Evolutionary conservation across 2,797 vertebrate genomes (phyloP), one percentile per base, ranked within the genome.

Genomic region (Anguilla megastoma): DNA sequence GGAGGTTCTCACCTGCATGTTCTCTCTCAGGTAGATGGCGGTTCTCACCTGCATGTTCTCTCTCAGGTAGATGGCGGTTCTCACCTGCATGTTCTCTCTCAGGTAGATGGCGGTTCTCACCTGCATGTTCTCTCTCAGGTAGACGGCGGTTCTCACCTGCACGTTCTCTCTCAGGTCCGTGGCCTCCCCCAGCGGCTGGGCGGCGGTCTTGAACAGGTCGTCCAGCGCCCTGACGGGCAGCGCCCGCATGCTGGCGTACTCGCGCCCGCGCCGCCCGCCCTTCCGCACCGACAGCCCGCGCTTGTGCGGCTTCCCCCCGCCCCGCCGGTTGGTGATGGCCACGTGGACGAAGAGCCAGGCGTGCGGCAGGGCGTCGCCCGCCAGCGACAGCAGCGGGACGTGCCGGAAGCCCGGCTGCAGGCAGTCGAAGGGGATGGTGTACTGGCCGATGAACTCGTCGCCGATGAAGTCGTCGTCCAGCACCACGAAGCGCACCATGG

Each of bases 391-490:
- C 84, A 99, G 95, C 0, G 97, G 97, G 27, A 99, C 95, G 0
- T 99, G 97, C 86, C 98, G 94, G 93, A 98, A 99, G 48, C 98
- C 98, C 0, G 98, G 97, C 66, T 98, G 98, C 88, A 99, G 94
- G 94, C 98, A 99, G 91, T 99, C 98, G 90, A 99, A 96, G 66
- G 98, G 97, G 91, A 99, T 98, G 18, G 98, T 97, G 91, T 99
- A 98, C 93, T 96, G 95, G 92, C 98, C 98, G 0, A 99, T 99
- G 90, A 99, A 99, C 74, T 99, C 98, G 36, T 99, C 98, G 66
- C 97, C 98, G n/a, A 99, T 99, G 93, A 97, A 99, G 92, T 98
- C 97, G 41, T 99, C 98, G 30, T 99, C 98, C 89, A 99, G 95
- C 16, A 98, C 98, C 71, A 99, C 97, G 58, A 99, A 99, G 90